A percentile compares a stretch with the other conserved stretches of the same genome.
Evolutionary conservation across 2,888 invertebrate species (phyloP).

Genomic region (Erynnis tages): DNA sequence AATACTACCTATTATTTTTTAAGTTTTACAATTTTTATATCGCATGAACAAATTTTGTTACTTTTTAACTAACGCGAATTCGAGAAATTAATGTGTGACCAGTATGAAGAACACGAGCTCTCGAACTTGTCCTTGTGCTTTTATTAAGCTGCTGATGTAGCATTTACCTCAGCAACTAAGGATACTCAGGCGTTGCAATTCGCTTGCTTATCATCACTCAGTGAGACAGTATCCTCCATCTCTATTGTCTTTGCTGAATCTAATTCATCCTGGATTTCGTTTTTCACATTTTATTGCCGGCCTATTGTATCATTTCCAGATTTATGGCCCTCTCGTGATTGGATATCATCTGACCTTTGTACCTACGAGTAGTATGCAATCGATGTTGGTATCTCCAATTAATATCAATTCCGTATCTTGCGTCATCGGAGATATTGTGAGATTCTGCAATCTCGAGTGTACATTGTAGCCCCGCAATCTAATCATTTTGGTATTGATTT

Average conservation of each 20-base stretch:
- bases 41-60: too few relatives aligned
- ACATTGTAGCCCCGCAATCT: too few relatives aligned
- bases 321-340: constrained; percentile 24
- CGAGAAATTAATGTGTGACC: too few relatives aligned
- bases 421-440: constrained; percentile 5
- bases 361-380: constrained; percentile 1
- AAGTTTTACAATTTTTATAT: too few relatives aligned
- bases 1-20: too few relatives aligned
- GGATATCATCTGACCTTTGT: constrained; percentile 24
- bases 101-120: too few relatives aligned
- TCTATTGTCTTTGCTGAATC: constrained; percentile 35
- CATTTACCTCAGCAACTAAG: too few relatives aligned
- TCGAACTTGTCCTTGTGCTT: too few relatives aligned
- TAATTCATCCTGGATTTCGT: constrained; percentile 32
- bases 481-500: too few relatives aligned
- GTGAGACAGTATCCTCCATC: constrained; percentile 32
- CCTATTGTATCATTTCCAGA: constrained; percentile 24
- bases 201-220: not conserved
- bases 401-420: constrained; percentile 15
- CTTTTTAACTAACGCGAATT: too few relatives aligned
- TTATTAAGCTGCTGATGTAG: too few relatives aligned
- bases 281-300: constrained; percentile 28
- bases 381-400: constrained; percentile 14
- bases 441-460: not conserved
- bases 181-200: too few relatives aligned